Conservation (phyloP, 2,797 vertebrate species). For the Etheostoma nigrum region DNA sequence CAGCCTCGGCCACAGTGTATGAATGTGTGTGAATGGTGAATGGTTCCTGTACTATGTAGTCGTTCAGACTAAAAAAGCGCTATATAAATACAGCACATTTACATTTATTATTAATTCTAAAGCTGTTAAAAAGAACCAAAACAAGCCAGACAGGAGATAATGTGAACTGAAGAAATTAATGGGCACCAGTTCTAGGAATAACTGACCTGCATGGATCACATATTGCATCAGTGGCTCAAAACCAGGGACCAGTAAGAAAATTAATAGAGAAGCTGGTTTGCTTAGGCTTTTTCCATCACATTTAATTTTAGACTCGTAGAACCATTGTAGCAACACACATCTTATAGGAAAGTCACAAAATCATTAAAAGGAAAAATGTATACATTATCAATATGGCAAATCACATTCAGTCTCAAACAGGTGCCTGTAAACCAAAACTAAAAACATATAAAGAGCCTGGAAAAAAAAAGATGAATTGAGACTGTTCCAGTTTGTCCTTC, state of each 20-base stretch:
- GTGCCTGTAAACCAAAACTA: neutral
- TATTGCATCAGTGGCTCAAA: constrained; percentile 9
- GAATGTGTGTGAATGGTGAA: too few relatives aligned
- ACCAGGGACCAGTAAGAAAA: constrained; percentile 34
- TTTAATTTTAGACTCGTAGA: constrained; percentile 10
- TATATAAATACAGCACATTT: too few relatives aligned
- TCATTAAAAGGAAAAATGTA: neutral
- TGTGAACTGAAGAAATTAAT: constrained; percentile 7
- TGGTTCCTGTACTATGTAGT: too few relatives aligned
- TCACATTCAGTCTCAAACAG: neutral
- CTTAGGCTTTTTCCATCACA: neutral
- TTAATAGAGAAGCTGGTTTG: neutral
- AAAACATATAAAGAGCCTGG: neutral
- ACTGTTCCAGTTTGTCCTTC: neutral
- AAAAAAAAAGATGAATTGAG: neutral
- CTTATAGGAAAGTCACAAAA: neutral
- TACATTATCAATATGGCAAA: neutral
- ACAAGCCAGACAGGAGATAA: neutral
- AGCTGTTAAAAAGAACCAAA: constrained; percentile 16
- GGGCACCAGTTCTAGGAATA: constrained; percentile 56
- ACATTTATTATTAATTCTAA: constrained; percentile 2
- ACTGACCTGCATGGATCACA: constrained; percentile 31
- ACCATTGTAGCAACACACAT: neutral
- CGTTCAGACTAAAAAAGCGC: too few relatives aligned
- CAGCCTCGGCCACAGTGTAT: too few relatives aligned